Conservation (phyloP, 2,113 vertebrate genomes). For the Myrmecophaga tridactyla region DNA sequence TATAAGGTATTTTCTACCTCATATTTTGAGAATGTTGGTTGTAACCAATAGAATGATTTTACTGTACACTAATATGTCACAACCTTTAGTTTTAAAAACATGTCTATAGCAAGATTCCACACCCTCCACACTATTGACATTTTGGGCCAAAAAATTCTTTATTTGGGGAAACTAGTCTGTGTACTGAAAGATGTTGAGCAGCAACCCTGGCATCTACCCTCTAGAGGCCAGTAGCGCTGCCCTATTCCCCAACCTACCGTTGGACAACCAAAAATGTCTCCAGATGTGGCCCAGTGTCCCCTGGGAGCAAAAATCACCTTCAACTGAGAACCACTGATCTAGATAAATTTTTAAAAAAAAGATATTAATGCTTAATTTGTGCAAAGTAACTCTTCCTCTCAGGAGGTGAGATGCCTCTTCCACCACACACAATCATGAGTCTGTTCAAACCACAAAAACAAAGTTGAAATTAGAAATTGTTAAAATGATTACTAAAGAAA, state of each 20-base stretch:
- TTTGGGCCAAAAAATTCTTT: neutral
- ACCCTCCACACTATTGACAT: neutral
- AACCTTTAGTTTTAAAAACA: neutral
- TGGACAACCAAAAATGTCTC: neutral
- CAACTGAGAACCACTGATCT: neutral
- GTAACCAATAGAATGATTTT: neutral
- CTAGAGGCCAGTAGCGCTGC: neutral
- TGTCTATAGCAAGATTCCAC: neutral
- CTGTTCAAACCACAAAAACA: neutral
- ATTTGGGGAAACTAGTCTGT: neutral
- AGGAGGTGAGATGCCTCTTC: accelerated
- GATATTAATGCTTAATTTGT: neutral
- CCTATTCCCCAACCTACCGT: neutral
- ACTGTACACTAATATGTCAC: neutral
- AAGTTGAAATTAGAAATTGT: neutral
- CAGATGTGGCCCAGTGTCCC: neutral
- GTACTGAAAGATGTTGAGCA: neutral
- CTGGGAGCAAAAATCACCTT: neutral
- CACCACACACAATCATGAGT: neutral
- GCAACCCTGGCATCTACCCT: neutral
- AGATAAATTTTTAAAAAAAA: neutral
- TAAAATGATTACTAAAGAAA: neutral
- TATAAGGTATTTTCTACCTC: neutral
- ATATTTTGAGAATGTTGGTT: neutral
- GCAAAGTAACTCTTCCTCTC: neutral